Base-by-base conservation (phyloP, 2,888 invertebrate species). In the Autographa gamma region DNA sequence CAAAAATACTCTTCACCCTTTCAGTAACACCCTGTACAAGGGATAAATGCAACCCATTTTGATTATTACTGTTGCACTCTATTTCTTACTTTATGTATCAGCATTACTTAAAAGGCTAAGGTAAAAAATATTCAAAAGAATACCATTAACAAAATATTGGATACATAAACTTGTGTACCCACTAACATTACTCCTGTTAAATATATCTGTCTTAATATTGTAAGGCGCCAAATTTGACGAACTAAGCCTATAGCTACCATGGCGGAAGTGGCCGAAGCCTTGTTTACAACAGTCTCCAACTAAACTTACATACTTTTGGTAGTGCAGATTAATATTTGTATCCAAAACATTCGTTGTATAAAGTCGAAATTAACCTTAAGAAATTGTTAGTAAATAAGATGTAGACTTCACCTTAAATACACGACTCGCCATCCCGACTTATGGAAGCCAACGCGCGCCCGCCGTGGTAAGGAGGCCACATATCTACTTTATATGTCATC, bases 271-370 rank as follows among this genome's bases (percentile, higher is more conserved):
- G 38, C 38, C 11, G 34, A 34, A 38, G 38, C 11, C 38, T 38
- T 38, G 38, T 38, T 38, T 11, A 38, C 38, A 38, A 38, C 38
- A 38, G 38, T 38, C 9, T 11, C 11, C 11, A 38, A 38, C 8
- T 38, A 11, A 38, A 38, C 38, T 16, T 16, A 43, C 14, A 43
- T 43, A 43, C 16, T 43, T 43, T 16, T 43, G 16, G 3, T 16
- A 16, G 4, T 16, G 3, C 14, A 43, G 16, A 43, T 16, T 16
- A 43, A 43, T 43, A 16, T 48, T 16, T 1, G 5, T 48, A 48
- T 48, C 48, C n/a, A 48, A 48, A 48, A 48, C 16, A 48, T n/a
- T 48, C 48, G 48, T n/a, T 48, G 48, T 48, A 38, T 38, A 38
- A 34, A 34, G 34, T 16, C 43, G 14, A 16, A 14, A 14, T 14